Conservation (phyloP, 2,797 vertebrate genomes). For the Sciaenops ocellatus region DNA sequence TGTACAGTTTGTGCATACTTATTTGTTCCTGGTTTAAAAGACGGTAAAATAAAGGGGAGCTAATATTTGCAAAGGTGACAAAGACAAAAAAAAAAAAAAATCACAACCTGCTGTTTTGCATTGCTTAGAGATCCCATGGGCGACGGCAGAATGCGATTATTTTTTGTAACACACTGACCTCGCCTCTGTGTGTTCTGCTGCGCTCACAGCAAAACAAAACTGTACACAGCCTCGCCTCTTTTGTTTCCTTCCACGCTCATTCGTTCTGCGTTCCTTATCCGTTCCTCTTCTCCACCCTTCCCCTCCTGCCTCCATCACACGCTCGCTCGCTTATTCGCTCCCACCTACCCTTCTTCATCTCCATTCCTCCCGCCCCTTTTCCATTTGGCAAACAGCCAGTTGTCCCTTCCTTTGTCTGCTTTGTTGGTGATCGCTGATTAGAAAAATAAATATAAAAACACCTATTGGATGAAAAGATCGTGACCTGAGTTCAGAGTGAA, state of each 20-base stretch:
- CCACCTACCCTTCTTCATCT: constrained; percentile 7
- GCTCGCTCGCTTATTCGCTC: not conserved
- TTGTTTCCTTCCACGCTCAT: constrained; percentile 65
- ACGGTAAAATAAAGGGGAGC: not conserved
- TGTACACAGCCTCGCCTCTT: constrained; percentile 48
- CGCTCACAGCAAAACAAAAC: constrained; percentile 51
- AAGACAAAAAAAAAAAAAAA: constrained; percentile 15
- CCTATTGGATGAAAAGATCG: constrained; percentile 31
- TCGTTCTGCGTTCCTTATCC: constrained; percentile 54
- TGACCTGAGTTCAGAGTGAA: constrained; percentile 21
- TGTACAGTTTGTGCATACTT: not conserved
- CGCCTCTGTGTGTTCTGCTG: constrained; percentile 49
- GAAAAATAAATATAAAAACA: constrained; percentile 54
- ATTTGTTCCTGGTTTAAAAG: constrained; percentile 28
- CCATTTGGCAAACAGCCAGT: constrained; percentile 55
- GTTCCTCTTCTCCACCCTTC: constrained; percentile 26
- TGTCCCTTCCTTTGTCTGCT: constrained; percentile 70
- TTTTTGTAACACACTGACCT: constrained; percentile 48
- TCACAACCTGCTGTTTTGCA: constrained; percentile 44
- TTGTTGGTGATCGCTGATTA: constrained; percentile 61
- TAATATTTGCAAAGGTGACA: constrained; percentile 37
- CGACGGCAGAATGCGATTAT: constrained; percentile 50
- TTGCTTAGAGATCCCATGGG: constrained; percentile 33
- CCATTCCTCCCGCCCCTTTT: constrained; percentile 4
- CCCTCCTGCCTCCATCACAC: constrained; percentile 9